Base-by-base conservation (phyloP, 2,113 vertebrate species). In the Hippocampus barbouri region DNA sequence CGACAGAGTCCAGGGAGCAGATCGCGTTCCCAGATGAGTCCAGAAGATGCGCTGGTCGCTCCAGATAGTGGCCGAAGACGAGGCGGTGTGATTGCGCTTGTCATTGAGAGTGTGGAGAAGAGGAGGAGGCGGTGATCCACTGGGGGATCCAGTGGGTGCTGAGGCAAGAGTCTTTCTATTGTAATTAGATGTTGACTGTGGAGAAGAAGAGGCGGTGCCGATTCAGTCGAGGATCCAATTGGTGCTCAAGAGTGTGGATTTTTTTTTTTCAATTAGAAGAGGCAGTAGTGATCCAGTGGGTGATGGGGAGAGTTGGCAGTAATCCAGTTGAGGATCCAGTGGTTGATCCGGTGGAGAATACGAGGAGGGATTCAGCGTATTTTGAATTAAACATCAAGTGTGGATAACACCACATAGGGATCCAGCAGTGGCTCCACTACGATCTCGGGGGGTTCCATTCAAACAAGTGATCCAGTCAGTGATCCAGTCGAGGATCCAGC, bases 1-100 rank as follows among this genome's bases (percentile, higher is more conserved):
- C 86, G 80, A 84, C 83, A 72, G 21, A 41, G 69, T 45, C 10
- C 68, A 76, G 71, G 76, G 41, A 78, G 71, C 72, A 74, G 82
- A 73, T 56, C 70, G 75, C 83, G 82, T 85, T 18, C 66, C 77
- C 77, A 30, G 66, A 34, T 30, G 53, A 61, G 3, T 69, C 53
- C 67, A 51, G 47, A 43, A 61, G 63, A 71, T 76, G 69, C 67
- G 21, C 81, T 60, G 57, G 6, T 34, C 7, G 27, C 59, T 61
- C 27, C 27, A 8, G 59, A 18, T 16, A 18, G 59, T 16, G 59
- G 59, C 6, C 15, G 16, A 34, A 30, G 59, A 20, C 1, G 59
- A 30, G 7, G 59, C 34, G 59, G 59, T 20, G 59, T 61, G 59
- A 16, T 3, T 6, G 59, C 27, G 59, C 27, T 34, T 20, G 27